Evolutionary conservation across 2,888 invertebrate genomes (phyloP).

Genomic region (Ischnura elegans): DNA sequence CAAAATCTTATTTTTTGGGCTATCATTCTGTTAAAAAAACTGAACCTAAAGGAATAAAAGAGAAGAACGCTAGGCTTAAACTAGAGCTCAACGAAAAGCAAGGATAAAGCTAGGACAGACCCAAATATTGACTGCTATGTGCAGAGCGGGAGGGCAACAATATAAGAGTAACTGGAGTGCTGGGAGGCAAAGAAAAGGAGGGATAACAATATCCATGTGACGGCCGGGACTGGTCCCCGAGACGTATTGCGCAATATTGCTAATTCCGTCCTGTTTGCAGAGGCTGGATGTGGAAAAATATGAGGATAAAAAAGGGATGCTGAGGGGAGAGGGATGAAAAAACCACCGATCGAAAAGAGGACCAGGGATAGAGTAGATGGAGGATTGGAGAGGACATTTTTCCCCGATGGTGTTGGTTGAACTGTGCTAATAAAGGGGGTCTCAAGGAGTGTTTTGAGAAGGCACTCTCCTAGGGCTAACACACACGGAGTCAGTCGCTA

Average conservation of each 20-base stretch:
- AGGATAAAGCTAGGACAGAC: not conserved
- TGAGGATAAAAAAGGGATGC: not conserved
- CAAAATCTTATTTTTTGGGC: no score
- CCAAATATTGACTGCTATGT: not conserved
- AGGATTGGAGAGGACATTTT: not conserved
- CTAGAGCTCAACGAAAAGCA: no score
- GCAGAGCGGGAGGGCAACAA: not conserved
- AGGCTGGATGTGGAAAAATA: constrained; percentile 1
- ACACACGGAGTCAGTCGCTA: not conserved
- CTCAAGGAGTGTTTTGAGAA: not conserved
- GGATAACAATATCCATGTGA: not conserved
- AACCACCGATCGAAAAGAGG: not conserved
- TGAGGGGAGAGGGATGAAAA: not conserved
- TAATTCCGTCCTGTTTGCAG: constrained; percentile 59
- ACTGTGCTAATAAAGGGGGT: constrained; percentile 51
- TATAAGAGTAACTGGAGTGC: not conserved
- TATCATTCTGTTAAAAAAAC: no score
- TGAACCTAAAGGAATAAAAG: no score
- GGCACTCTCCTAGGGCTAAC: not conserved
- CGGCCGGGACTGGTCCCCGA: constrained; percentile 17
- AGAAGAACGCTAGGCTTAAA: no score
- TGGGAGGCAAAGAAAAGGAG: not conserved
- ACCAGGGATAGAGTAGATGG: not conserved
- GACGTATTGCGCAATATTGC: constrained; percentile 36
- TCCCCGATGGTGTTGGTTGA: constrained; percentile 16